These are phyloP conservation scores for Charanyca ferruginea DNA, from an alignment of 2,888 invertebrate species.

Conservation along the genomic window DNA sequence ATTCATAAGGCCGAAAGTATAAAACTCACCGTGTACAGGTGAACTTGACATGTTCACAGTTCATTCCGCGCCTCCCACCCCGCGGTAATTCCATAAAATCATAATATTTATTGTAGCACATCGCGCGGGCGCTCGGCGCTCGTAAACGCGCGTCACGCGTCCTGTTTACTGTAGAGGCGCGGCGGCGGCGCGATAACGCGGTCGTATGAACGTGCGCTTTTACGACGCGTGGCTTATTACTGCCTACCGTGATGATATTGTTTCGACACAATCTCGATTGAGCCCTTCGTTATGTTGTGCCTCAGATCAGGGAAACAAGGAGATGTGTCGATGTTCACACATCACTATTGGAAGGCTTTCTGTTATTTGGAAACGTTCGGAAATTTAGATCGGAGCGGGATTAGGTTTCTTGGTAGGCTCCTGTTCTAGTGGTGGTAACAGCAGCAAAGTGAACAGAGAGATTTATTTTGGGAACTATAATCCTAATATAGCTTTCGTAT, in stretches of 20 bases:
- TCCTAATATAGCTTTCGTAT: background rate
- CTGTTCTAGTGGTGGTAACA: background rate
- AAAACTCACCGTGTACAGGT: background rate
- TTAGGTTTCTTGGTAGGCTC: background rate
- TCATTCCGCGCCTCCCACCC: background rate
- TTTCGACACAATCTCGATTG: conserved; percentile 54
- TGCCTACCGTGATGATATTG: conserved; percentile 48
- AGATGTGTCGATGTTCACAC: conserved; percentile 2
- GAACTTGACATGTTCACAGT: background rate
- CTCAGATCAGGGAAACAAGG: conserved; percentile 28
- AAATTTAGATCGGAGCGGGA: background rate
- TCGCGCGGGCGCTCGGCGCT: conserved; percentile 27
- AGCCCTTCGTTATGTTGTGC: conserved; percentile 37
- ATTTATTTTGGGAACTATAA: no score
- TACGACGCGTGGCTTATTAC: conserved; percentile 54
- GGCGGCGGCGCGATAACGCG: conserved; percentile 47
- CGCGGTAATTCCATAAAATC: conserved; percentile 23
- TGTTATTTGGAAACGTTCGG: background rate
- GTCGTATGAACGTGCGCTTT: conserved; percentile 26
- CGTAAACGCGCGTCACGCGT: conserved; percentile 45
- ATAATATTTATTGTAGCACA: conserved; percentile 49
- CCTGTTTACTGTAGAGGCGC: conserved; percentile 19
- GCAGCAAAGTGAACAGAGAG: no score
- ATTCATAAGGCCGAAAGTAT: background rate
- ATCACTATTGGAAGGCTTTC: conserved; percentile 9